Base-by-base conservation (phyloP, 2,797 vertebrate species). In the Florisuga fusca region DNA sequence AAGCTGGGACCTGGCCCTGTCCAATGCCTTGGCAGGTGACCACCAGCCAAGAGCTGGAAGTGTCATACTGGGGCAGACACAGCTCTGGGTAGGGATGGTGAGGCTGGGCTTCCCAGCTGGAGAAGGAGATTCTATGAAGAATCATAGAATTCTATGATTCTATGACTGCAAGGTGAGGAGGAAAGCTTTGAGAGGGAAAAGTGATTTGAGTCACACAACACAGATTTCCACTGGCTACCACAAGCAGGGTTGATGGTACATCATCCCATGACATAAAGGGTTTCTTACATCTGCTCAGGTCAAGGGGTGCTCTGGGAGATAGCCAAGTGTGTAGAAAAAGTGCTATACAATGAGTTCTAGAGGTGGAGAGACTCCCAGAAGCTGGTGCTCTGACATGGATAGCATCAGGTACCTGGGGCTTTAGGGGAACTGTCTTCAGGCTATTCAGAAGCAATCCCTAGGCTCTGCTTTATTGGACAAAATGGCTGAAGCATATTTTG, bases 401-500 rank as follows among this genome's bases (percentile, higher is more conserved):
- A 4, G 33, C 48, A 73, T 48, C 20, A 61, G 41, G 69, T 62
- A 36, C n/a, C 26, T 21, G 41, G 22, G 31, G 3, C 22, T 89
- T 78, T 59, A 45, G 58, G 53, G 18, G 10, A 43, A 9, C 61
- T 7, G 53, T 18, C 9, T 80, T 50, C 48, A 73, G 25, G 76
- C 64, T 26, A 61, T 29, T 84, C 0, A 0, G 17, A 41, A 72
- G 33, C 1, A 3, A 43, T 36, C 0, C 0, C 20, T 50, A 7
- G 15, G n/a, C 36, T 61, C 36, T 1, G 2, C 45, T 67, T 74
- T 62, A 59, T 23, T 48, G 63, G 81, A 50, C 72, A 92, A 95
- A 90, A 85, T 78, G 81, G 64, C 89, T 69, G 84, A 73, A 84
- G 41, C 0, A 0, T 53, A 33, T 88, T 93, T 88, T 85, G 75